Percentiles rank a stretch among this genome's conserved stretches.
These are phyloP conservation scores for Acanthaster planci DNA, from an alignment of 35 echinoderm and acorn worm genomes.

Conservation along the genomic window DNA sequence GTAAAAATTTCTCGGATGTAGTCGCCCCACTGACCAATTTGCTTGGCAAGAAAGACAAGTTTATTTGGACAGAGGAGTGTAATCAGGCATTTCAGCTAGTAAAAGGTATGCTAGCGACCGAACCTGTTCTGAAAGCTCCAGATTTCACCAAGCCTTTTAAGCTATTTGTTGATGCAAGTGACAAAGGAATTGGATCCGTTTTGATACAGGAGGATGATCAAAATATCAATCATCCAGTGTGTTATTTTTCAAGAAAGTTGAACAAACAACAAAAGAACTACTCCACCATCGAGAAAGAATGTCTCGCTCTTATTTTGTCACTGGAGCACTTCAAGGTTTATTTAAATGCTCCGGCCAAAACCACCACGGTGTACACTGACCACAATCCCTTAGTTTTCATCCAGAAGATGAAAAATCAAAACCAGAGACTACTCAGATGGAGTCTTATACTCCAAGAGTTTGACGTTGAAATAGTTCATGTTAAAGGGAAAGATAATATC, in stretches of 20 bases:
- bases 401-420: too few species aligned
- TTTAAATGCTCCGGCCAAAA: too few species aligned
- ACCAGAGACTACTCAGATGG: too few species aligned
- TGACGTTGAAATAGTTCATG: too few species aligned
- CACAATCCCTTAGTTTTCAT: too few species aligned
- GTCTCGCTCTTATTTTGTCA: too few species aligned
- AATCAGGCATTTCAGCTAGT: not conserved
- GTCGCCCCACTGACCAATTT: not conserved
- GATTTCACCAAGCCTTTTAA: conserved; percentile 46
- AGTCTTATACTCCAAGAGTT: too few species aligned
- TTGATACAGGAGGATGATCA: conserved; percentile 34
- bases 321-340: too few species aligned
- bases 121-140: conserved; percentile 17
- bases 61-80: not conserved
- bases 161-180: conserved; percentile 48
- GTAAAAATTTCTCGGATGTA: conserved; percentile 24
- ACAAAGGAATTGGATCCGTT: conserved; percentile 42
- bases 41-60: not conserved
- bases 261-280: not conserved
- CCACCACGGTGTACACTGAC: too few species aligned
- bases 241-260: not conserved
- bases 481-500: too few species aligned
- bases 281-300: too few species aligned
- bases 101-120: conserved; percentile 10
- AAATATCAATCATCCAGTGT: not conserved